These are phyloP conservation scores for Steinernema khuongi DNA, from an alignment of 1,140 invertebrate species.

Conservation along the genomic window DNA sequence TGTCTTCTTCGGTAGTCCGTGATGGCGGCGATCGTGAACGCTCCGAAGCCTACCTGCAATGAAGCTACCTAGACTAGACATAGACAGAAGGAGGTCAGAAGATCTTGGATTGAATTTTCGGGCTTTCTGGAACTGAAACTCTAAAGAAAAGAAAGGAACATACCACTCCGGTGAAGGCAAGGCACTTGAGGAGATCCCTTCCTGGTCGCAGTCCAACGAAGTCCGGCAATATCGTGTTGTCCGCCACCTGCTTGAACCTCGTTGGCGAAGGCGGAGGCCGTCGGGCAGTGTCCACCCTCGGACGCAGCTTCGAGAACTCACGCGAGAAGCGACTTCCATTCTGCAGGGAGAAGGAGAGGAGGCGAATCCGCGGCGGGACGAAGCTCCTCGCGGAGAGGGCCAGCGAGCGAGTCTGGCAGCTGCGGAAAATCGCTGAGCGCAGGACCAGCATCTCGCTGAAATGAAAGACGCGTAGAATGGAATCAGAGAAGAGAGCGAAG, in stretches of 20 bases:
- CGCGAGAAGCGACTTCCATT: neutral
- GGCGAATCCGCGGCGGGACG: neutral
- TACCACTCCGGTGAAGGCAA: neutral
- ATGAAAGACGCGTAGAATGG: neutral
- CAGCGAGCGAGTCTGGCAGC: neutral
- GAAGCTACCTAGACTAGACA: no score
- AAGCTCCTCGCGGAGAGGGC: neutral
- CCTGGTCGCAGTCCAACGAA: neutral
- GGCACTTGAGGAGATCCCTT: neutral
- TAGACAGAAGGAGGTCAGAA: no score
- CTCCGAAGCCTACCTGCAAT: constrained; percentile 24
- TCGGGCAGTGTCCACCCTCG: neutral
- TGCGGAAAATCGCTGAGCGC: neutral
- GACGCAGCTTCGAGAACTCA: neutral
- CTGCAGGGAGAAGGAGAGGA: neutral
- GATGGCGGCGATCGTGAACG: constrained; percentile 28
- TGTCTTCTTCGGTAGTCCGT: neutral
- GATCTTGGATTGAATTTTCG: no score
- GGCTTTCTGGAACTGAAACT: neutral
- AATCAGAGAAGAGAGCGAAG: neutral
- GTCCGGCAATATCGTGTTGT: neutral
- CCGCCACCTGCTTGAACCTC: neutral
- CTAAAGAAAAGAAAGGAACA: neutral
- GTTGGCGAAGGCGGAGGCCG: neutral
- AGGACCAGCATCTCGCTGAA: neutral